Base-by-base conservation (phyloP, 2,113 vertebrate species). In the Holacanthus passer region DNA sequence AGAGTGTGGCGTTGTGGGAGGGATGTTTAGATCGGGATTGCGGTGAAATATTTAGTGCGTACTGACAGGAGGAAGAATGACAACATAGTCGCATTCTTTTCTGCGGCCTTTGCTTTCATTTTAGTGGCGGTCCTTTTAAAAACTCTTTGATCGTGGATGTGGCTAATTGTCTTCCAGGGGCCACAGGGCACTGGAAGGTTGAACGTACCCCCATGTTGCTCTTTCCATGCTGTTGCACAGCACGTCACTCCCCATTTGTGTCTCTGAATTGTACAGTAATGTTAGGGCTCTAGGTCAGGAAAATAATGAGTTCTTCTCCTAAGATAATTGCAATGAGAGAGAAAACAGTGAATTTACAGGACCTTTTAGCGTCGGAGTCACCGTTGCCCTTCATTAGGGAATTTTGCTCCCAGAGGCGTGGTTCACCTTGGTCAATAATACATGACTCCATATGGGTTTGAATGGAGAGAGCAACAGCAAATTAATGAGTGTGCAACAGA, bases 21-120 rank as follows among this genome's bases (percentile, higher is more conserved):
- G 65, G 65, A n/a, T 16, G 22, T 79, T 86, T 20, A 73, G 76
- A 89, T 86, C 27, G 16, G 64, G 70, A 87, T 82, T 70, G 77
- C n/a, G 22, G 64, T 83, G 19, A 87, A 88, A 91, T 91, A 91
- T 91, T 89, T 72, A 89, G 32, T 8, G 17, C 22, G 0, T 58
- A 75, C 47, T 77, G 81, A 87, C 82, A 80, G 65, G 63, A 65
- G 48, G 81, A 55, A 59, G 52, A 84, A 32, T 71, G n/a, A 35
- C 22, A 68, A 39, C 17, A 62, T 22, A 50, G 39, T 62, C n/a
- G 9, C 11, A 17, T 50, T 39, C 16, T 37, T 79, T 35, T 79
- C 67, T 77, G 45, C 50, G 55, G 68, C 73, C 29, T 41, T 48
- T 62, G 60, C 39, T 70, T 53, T 60, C 24, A 55, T 55, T 65